phyloP scores from a whole-genome alignment of 2,888 invertebrate species.

The Corbicula japonica region DNA sequence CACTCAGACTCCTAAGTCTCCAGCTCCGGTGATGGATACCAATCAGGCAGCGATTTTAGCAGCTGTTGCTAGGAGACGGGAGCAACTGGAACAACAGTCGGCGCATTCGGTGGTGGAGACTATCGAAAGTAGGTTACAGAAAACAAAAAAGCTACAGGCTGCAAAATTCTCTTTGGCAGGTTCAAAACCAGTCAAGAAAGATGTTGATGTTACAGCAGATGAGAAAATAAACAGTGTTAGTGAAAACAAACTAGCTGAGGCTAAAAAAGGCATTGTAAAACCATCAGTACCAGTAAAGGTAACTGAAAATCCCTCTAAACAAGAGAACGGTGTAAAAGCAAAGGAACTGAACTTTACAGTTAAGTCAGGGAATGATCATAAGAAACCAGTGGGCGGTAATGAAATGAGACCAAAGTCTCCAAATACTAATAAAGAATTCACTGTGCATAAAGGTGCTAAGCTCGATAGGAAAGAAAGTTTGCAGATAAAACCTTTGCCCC shows the following conservation, averaged over 20 bases:
- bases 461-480: conserved; percentile 30
- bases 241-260: conserved; percentile 23
- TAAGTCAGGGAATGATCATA: conserved; percentile 42
- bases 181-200: conserved; percentile 48
- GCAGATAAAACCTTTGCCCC: conserved; percentile 44
- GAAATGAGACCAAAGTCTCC: conserved; percentile 58
- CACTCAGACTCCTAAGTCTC: conserved; percentile 48
- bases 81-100: conserved; percentile 75
- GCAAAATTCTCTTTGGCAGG: conserved; percentile 76
- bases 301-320: conserved; percentile 25
- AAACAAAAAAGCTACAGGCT: conserved; percentile 83
- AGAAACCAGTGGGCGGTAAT: conserved; percentile 34
- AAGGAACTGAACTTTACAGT: conserved; percentile 56
- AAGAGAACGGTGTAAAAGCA: conserved; percentile 27
- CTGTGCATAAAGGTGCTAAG: conserved; percentile 23
- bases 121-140: conserved; percentile 81
- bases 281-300: conserved; percentile 36
- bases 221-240: conserved; percentile 7
- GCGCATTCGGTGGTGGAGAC: conserved; percentile 77
- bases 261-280: conserved; percentile 27
- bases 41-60: conserved; percentile 83
- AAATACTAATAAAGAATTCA: conserved; percentile 28
- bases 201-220: conserved; percentile 41
- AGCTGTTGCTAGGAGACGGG: conserved; percentile 83
- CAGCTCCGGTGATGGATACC: conserved; percentile 50